phyloP scores from a whole-genome alignment of 2,888 invertebrate genomes.

The Lobophora halterata region DNA sequence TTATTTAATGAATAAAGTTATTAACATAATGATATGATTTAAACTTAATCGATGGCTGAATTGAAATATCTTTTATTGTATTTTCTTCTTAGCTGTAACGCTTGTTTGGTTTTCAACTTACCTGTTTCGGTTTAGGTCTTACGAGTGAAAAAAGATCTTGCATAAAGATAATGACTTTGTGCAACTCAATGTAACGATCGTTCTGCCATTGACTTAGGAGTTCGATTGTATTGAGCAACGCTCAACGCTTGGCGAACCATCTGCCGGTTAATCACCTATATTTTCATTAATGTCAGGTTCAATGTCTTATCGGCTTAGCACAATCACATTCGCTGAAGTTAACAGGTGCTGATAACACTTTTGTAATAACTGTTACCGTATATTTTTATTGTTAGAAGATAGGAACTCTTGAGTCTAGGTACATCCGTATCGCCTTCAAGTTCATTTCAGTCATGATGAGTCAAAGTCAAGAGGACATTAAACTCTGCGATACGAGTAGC shows the following conservation, averaged over 20 bases:
- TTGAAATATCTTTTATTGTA: too few species aligned
- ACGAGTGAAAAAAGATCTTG: too few species aligned
- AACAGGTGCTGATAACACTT: conserved; percentile 15
- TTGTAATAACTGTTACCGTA: conserved; percentile 6
- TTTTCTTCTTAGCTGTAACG: too few species aligned
- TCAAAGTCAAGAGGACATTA: conserved; percentile 34
- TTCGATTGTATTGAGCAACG: conserved; percentile 1
- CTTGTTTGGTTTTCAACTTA: too few species aligned
- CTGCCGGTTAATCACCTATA: conserved; percentile 14
- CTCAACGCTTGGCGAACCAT: conserved; percentile 8
- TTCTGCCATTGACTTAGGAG: too few species aligned
- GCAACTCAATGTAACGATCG: too few species aligned
- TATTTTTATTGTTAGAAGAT: conserved; percentile 24
- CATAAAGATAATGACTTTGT: too few species aligned
- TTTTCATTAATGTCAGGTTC: conserved; percentile 16
- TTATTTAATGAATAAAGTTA: too few species aligned
- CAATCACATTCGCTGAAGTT: conserved; percentile 9
- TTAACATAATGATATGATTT: conserved; percentile 1
- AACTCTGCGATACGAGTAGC: conserved; percentile 27
- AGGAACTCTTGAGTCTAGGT: too few species aligned
- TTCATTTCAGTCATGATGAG: conserved; percentile 32
- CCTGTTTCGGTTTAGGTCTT: too few species aligned
- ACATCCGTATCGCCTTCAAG: conserved; percentile 25
- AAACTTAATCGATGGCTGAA: too few species aligned
- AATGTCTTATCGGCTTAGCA: conserved; percentile 13